phyloP scores from a whole-genome alignment of 2,113 vertebrate genomes.

The Haemorhous mexicanus region DNA sequence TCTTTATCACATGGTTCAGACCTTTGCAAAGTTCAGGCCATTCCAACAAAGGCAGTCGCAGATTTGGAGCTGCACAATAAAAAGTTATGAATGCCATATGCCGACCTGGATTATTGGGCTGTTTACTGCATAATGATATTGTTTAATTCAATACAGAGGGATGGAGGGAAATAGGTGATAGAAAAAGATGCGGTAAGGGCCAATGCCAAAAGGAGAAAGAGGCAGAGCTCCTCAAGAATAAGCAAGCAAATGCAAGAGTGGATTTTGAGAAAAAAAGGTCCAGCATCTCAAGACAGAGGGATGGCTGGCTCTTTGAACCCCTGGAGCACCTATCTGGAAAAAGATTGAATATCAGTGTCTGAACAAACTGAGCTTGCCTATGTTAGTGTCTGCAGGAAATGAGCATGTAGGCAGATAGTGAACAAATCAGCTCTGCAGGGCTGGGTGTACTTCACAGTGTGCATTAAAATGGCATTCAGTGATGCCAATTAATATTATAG shows the following conservation, averaged over 20 bases:
- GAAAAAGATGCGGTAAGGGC: background rate
- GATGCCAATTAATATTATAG: background rate
- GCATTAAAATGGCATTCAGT: background rate
- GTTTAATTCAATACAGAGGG: background rate
- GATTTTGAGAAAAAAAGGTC: background rate
- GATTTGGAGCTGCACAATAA: background rate
- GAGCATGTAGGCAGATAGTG: background rate
- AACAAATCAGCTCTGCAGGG: background rate
- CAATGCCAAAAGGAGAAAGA: background rate
- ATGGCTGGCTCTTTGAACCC: background rate
- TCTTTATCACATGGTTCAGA: background rate
- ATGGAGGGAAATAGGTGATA: background rate
- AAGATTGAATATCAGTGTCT: background rate
- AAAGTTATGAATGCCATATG: background rate
- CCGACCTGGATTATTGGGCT: background rate
- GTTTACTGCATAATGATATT: background rate
- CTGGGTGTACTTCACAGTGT: background rate
- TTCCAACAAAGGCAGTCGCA: background rate
- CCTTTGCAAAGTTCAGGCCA: background rate
- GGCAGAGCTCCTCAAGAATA: background rate
- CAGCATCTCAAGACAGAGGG: background rate
- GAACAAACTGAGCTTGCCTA: background rate
- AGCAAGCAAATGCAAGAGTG: background rate
- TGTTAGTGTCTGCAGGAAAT: background rate
- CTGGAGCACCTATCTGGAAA: background rate